These are phyloP conservation scores for Nothocercus julius DNA, from an alignment of 2,113 vertebrate genomes.

Conservation along the genomic window DNA sequence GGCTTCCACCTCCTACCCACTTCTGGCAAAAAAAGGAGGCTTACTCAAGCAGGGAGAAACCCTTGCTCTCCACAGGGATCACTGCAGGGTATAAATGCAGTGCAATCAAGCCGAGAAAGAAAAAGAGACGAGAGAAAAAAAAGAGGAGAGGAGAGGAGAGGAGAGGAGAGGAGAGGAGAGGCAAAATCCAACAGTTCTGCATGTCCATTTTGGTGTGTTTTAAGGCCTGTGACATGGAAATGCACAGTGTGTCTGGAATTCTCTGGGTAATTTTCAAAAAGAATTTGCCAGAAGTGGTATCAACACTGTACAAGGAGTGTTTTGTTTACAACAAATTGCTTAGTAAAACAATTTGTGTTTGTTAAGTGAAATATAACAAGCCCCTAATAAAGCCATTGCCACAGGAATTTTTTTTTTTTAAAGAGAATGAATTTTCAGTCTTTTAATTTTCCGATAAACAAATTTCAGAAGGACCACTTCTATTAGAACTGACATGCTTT, in stretches of 20 bases:
- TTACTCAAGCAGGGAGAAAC: neutral
- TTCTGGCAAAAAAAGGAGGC: neutral
- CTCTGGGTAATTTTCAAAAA: neutral
- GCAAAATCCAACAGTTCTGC: neutral
- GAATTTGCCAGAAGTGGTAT: neutral
- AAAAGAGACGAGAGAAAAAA: too few relatives aligned
- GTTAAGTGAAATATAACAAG: neutral
- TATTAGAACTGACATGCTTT: neutral
- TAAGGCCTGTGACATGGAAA: neutral
- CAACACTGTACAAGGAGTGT: neutral
- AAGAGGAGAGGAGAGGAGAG: too few relatives aligned
- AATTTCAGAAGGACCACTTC: neutral
- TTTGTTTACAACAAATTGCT: neutral
- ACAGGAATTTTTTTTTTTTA: too few relatives aligned
- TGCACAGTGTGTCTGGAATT: neutral
- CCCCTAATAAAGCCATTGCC: neutral
- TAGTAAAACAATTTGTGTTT: neutral
- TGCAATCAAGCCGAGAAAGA: too few relatives aligned
- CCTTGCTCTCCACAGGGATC: neutral
- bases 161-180: too few relatives aligned
- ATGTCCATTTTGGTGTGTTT: neutral
- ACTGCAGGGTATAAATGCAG: neutral
- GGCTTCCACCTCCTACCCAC: neutral
- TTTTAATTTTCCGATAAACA: neutral
- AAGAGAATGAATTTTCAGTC: neutral